phyloP scores from a whole-genome alignment of 2,113 vertebrate species.

The Bettongia penicillata region DNA sequence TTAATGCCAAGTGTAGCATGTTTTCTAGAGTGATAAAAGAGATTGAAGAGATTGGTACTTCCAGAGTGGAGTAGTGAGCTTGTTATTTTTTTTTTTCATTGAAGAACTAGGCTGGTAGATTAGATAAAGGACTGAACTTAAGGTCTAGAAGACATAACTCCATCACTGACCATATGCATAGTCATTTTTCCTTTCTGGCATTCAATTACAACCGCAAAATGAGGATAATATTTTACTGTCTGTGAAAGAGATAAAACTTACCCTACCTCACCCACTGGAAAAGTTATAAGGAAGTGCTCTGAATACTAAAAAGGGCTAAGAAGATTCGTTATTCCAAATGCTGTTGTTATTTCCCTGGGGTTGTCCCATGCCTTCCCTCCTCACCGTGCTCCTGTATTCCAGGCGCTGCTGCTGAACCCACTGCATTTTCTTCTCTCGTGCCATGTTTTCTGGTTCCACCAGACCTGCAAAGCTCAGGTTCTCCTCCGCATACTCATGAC shows the following conservation, averaged over 20 bases:
- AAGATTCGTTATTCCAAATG: background rate
- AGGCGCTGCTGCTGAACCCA: slow-evolving; percentile 91
- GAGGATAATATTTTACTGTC: background rate
- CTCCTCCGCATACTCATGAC: slow-evolving; percentile 96
- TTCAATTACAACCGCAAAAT: background rate
- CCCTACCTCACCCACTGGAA: background rate
- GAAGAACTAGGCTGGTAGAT: background rate
- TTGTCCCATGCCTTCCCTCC: rapidly evolving
- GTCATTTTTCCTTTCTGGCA: background rate
- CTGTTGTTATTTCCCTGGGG: background rate
- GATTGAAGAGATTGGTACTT: background rate
- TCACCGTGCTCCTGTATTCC: slow-evolving; percentile 92
- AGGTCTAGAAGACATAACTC: background rate
- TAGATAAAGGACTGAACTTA: background rate
- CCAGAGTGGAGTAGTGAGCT: background rate
- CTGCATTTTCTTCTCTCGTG: slow-evolving; percentile 89
- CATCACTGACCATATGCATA: background rate
- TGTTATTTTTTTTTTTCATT: background rate
- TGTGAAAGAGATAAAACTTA: background rate
- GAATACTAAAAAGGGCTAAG: background rate
- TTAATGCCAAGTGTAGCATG: background rate
- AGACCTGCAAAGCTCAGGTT: slow-evolving; percentile 94
- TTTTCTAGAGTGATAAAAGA: background rate
- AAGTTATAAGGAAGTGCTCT: background rate
- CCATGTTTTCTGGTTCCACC: slow-evolving; percentile 90